Base-by-base conservation (phyloP, 2,797 vertebrate species). In the Bucorvus abyssinicus region DNA sequence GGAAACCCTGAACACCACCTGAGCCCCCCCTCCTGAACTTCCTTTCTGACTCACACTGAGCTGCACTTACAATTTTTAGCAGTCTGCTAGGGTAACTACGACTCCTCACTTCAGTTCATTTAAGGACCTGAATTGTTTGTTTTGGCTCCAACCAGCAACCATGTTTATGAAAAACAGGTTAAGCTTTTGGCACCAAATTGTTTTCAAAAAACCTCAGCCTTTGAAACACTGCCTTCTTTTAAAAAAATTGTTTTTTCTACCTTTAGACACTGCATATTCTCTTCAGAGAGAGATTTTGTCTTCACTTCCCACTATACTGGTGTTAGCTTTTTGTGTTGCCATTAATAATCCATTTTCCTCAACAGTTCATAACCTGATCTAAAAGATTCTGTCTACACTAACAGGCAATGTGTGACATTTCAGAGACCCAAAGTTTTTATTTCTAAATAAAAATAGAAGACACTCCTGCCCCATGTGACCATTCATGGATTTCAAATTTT, bases 141-240 rank as follows among this genome's bases (percentile, higher is more conserved):
- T 97, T 96, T 98, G 98, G 97, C 97, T 97, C 96, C 70, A 84
- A 97, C 34, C 23, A 89, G 85, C 68, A 87, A 95, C 81, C 75
- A 29, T 88, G 96, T 98, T 98, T 98, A 98, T 98, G 98, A 98
- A 98, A 98, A 98, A 97, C 98, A 98, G 97, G 97, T 98, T 98
- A 98, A 94, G 93, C 94, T 98, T 96, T 94, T 98, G 98, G 98
- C 98, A 98, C 97, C 96, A 94, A 98, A 98, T 97, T 93, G 91
- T 92, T 96, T 95, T 95, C 61, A 80, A 90, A 96, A 95, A 84
- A 61, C 50, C 82, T 97, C 80, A 90, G 92, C 59, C 95, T 98
- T 97, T 97, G 97, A 97, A 95, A 97, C 71, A 68, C 96, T 98
- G 97, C 97, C 95, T 93, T 96, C 96, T 94, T 92, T 14, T 14